phyloP scores from a whole-genome alignment of 1,140 invertebrate species.

The Helicoverpa armigera region DNA sequence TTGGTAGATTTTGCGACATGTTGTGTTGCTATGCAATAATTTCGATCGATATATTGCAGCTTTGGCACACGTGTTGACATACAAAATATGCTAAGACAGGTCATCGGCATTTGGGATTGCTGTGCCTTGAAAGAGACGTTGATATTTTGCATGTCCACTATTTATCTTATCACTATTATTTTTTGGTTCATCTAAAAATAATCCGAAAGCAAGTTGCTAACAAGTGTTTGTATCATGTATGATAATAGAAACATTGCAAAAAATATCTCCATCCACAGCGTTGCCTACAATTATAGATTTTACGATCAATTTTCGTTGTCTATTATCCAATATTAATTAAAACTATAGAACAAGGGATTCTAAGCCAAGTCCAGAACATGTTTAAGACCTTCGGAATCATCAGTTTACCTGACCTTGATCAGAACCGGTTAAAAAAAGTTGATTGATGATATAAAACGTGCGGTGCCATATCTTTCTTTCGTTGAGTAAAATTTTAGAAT shows the following conservation, averaged over 20 bases:
- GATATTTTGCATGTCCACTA: not conserved
- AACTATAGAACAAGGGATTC: constrained; percentile 11
- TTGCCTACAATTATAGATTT: constrained; percentile 38
- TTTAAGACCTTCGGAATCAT: constrained; percentile 28
- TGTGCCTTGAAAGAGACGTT: no score
- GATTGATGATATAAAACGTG: constrained; percentile 6
- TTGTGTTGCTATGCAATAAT: no score
- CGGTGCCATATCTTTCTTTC: constrained; percentile 2
- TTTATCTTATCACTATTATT: constrained; percentile 1
- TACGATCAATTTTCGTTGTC: constrained; percentile 25
- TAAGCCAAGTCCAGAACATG: constrained; percentile 15
- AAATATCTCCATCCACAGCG: not conserved
- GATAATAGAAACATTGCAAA: not conserved
- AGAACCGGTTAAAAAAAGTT: constrained; percentile 23
- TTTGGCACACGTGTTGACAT: no score
- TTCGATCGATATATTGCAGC: no score
- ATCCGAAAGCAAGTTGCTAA: not conserved
- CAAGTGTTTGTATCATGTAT: not conserved
- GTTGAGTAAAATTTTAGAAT: not conserved
- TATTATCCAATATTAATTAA: constrained; percentile 33
- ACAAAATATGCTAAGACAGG: no score
- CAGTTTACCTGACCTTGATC: constrained; percentile 43
- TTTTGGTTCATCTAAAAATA: not conserved
- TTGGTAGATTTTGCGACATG: no score
- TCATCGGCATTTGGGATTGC: no score